Base-by-base conservation (phyloP, 2,797 vertebrate species). In the Gymnothorax reevesii region DNA sequence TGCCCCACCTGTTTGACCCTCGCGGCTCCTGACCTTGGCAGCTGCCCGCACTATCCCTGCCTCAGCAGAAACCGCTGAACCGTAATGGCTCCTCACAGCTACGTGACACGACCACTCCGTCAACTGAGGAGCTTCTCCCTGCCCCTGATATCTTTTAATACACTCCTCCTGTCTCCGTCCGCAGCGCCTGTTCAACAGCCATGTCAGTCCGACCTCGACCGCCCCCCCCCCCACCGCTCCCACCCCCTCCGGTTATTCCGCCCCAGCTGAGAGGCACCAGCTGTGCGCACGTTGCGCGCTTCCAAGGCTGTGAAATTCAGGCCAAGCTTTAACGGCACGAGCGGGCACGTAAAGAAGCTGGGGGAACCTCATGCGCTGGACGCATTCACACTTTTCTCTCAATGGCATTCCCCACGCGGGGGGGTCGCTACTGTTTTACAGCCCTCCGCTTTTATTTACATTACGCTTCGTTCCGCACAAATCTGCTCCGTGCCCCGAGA, bases 341-440 rank as follows among this genome's bases (percentile, higher is more conserved):
- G 62, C 27, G 57, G 82, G 8, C 82, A 59, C 42, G 82, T 83
- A 25, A 62, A 13, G 82, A n/a, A 64, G 85, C 77, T 82, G 17
- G 66, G 62, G 64, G 64, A 82, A 66, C 49, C 49, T 54, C 60
- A 42, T 13, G 59, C 22, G 55, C 66, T 0, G 0, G 82, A 66
- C 57, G 66, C 86, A 89, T 86, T 88, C 82, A 85, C 27, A 69
- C 57, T 83, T 86, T 91, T 75, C 69, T 73, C 83, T 91, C 69
- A 88, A 89, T 88, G 87, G 42, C 87, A 87, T 87, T 89, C 85
- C 87, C 85, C 52, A 89, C 62, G 64, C 25, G 85, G 75, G 80
- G 22, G 69, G 60, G 33, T 42, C 84, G 86, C 66, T 88, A 77
- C 55, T 75, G 20, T 86, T 57, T 83, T 54, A 59, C 87, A 59